Evolutionary conservation across 2,113 vertebrate genomes (phyloP).

Genomic region (human (Homo sapiens)): GRCh38 chr16:88990001-88990500

Average conservation of each 20-base stretch:
- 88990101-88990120: background rate
- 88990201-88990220: no score
- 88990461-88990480: no score
- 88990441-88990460: no score
- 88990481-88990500: no score
- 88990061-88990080: background rate
- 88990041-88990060: background rate
- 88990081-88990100: background rate
- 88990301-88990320: fast-evolving
- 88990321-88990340: background rate
- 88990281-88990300: background rate
- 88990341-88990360: background rate
- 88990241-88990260: background rate
- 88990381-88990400: no score
- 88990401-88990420: no score
- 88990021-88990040: background rate
- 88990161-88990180: background rate
- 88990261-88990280: background rate
- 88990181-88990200: background rate
- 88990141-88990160: background rate
- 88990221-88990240: fast-evolving
- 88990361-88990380: background rate
- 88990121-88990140: background rate
- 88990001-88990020: background rate
- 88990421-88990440: background rate